A percentile compares a stretch with the other conserved stretches of the same genome.
Evolutionary conservation across 2,113 vertebrate genomes (phyloP).

Genomic region (Pelmatolapia mariae): DNA sequence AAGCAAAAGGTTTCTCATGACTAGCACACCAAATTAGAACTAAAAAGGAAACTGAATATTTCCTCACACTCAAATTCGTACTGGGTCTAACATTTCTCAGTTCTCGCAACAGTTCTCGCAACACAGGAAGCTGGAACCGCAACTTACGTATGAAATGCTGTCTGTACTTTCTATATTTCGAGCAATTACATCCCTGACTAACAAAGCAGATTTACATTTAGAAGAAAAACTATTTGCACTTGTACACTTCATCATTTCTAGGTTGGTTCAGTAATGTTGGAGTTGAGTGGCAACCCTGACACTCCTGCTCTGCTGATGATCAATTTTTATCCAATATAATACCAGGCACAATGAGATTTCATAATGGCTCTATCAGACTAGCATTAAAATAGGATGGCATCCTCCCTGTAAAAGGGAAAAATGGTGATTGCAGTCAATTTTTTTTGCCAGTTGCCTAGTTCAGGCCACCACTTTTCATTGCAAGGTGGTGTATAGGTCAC

Average conservation of each 20-base stretch:
- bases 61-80: neutral
- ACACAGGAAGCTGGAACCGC: rapidly evolving
- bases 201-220: neutral
- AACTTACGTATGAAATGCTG: no score
- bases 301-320: neutral
- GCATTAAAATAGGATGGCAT: neutral
- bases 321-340: neutral
- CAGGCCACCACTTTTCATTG: neutral
- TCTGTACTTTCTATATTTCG: neutral
- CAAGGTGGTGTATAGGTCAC: neutral
- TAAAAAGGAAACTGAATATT: neutral
- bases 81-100: neutral
- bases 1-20: neutral
- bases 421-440: neutral
- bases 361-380: neutral
- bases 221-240: neutral
- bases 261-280: neutral
- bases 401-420: neutral
- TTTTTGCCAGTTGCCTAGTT: neutral
- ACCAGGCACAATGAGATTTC: neutral
- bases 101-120: neutral
- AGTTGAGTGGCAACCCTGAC: neutral
- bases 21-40: neutral
- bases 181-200: neutral
- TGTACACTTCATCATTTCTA: neutral